These are phyloP conservation scores for Ectobius pallidus DNA, from an alignment of 2,888 invertebrate species.

Conservation along the genomic window DNA sequence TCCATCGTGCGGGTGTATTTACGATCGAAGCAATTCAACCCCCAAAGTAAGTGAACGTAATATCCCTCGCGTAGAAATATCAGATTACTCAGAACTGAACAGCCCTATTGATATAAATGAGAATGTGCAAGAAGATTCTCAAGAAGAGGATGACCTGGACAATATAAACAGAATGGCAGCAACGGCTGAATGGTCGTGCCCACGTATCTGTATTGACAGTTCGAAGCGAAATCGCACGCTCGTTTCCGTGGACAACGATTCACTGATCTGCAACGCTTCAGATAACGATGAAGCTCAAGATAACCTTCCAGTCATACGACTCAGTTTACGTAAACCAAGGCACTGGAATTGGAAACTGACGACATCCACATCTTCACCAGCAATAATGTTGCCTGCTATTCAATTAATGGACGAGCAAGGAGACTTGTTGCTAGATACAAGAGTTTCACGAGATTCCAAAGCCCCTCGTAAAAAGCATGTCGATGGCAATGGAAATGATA, in stretches of 20 bases:
- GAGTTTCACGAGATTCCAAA: not conserved
- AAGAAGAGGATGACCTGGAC: not conserved
- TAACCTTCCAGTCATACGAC: constrained; percentile 62
- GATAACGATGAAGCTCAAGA: constrained; percentile 45
- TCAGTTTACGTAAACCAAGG: constrained; percentile 66
- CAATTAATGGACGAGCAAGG: constrained; percentile 64
- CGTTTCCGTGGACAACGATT: constrained; percentile 22
- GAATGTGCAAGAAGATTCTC: not conserved
- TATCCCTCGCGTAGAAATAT: not conserved
- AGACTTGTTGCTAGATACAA: constrained; percentile 50
- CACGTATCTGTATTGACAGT: constrained; percentile 23
- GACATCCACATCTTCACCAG: constrained; percentile 47
- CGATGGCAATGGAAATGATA: not conserved
- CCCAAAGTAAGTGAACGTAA: not conserved
- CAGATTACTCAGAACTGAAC: not conserved
- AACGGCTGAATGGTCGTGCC: not conserved
- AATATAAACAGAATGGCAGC: not conserved
- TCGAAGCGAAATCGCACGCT: constrained; percentile 6
- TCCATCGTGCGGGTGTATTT: not conserved
- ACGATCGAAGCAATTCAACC: too few species aligned
- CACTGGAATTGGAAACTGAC: constrained; percentile 69
- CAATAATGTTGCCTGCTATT: constrained; percentile 28
- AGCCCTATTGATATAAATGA: not conserved
- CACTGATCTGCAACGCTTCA: not conserved
- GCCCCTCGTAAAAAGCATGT: not conserved